Evolutionary conservation across 2,888 invertebrate genomes (phyloP), one percentile per base, ranked within the genome.

Genomic region (Seladonia tumulorum): DNA sequence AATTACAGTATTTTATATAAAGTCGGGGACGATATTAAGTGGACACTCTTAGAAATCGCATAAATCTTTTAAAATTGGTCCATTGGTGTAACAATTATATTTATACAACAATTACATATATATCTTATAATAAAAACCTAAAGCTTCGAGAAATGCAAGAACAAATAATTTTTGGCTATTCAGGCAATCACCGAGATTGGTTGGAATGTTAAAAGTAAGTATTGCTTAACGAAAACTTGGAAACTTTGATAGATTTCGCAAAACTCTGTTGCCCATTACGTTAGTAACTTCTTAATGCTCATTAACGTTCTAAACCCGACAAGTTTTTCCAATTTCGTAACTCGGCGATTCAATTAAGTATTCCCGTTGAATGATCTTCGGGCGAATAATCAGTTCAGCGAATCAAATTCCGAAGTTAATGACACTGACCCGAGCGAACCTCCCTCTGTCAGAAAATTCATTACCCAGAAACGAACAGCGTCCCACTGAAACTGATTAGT

Each of bases 181-280:
- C 5, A n/a, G n/a, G n/a, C 4, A 57, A 57, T 57, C 12, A 12
- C 57, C 4, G n/a, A n/a, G 57, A n/a, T n/a, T 57, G 10, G 10
- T n/a, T 4, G 57, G 57, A n/a, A 57, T n/a, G n/a, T 57, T 57
- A n/a, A 57, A 57, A 5, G 4, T 57, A n/a, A 5, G 12, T n/a
- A 12, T 57, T 57, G n/a, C 5, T 57, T 57, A n/a, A 57, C 10
- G 57, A 57, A 12, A n/a, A n/a, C 4, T 57, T n/a, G 12, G n/a
- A n/a, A 57, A 57, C n/a, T 57, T 57, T 57, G 57, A 57, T 57
- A n/a, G 57, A 57, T n/a, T 57, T 57, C n/a, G n/a, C 57, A n/a
- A 57, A 57, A 57, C 57, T 57, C 57, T 57, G 12, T 57, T 57
- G n/a, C n/a, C 12, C 12, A n/a, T 57, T n/a, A 57, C n/a, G n/a